A percentile compares a stretch with the other conserved stretches of the same genome.
These are phyloP conservation scores for Stigmatopora nigra DNA, from an alignment of 2,113 vertebrate species.

Conservation along the genomic window DNA sequence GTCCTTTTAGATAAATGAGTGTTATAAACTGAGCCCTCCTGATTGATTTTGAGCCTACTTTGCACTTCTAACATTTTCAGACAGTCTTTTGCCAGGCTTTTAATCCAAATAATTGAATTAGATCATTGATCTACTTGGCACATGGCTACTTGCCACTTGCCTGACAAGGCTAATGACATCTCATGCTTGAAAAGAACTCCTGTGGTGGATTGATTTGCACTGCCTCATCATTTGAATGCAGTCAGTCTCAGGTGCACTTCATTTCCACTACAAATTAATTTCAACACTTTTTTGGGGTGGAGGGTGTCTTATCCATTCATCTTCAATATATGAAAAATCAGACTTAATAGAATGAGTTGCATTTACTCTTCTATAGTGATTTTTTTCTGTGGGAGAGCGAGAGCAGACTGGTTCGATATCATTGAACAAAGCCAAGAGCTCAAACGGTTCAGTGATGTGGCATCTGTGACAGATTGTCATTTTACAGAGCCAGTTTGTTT, in stretches of 20 bases:
- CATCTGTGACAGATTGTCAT: constrained; percentile 52
- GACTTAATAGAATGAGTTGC: not conserved
- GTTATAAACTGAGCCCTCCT: not conserved
- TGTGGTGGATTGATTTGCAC: constrained; percentile 5
- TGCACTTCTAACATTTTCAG: not conserved
- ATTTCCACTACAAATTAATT: constrained; percentile 6
- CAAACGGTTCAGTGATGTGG: constrained; percentile 34
- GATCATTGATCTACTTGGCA: constrained; percentile 8
- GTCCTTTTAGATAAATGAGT: too few relatives aligned
- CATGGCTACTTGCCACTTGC: not conserved
- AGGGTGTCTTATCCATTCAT: not conserved
- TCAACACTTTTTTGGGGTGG: not conserved
- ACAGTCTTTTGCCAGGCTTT: constrained; percentile 5
- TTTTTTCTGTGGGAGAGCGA: constrained; percentile 5
- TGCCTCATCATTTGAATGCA: not conserved
- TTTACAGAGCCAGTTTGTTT: constrained; percentile 34
- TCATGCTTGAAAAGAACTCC: constrained; percentile 4
- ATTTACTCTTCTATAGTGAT: not conserved
- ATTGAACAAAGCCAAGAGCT: constrained; percentile 37
- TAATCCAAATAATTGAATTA: constrained; percentile 12
- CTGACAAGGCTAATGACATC: not conserved
- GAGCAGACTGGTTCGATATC: constrained; percentile 16
- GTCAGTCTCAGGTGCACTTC: constrained; percentile 6
- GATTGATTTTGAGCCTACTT: constrained; percentile 2
- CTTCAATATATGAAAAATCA: not conserved